Conservation (phyloP, 2,113 vertebrate species). For the Entomyzon cyanotis region DNA sequence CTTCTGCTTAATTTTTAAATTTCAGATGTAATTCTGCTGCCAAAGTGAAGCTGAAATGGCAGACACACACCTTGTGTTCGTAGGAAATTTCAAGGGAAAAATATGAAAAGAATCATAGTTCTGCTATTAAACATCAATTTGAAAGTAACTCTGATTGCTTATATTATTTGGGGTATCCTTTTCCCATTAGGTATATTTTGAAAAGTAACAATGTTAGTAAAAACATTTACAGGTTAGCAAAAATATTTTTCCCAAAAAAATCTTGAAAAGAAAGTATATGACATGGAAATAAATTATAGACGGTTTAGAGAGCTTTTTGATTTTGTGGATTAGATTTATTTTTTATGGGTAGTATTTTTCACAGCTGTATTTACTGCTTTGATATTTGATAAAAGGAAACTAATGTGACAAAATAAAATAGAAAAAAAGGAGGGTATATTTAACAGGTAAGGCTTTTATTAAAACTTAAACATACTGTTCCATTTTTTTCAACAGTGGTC, state of each 20-base stretch:
- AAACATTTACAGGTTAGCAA: background rate
- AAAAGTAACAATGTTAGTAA: background rate
- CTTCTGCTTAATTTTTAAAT: background rate
- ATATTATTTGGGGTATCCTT: background rate
- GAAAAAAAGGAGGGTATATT: background rate
- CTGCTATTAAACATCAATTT: background rate
- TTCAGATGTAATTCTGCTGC: background rate
- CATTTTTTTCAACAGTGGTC: background rate
- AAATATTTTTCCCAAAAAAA: background rate
- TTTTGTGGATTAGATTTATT: background rate
- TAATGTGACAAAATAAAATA: background rate
- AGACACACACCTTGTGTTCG: background rate
- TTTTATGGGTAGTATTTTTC: background rate
- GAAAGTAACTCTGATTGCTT: background rate
- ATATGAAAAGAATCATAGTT: background rate
- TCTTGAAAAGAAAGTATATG: background rate
- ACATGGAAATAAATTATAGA: background rate
- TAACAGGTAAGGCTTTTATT: background rate
- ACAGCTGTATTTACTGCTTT: background rate
- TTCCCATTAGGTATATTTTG: background rate
- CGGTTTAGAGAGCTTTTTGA: background rate
- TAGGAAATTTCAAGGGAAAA: background rate
- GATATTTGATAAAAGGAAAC: background rate
- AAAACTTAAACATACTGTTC: background rate
- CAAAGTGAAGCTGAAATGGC: background rate